Evolutionary conservation across 2,797 vertebrate species (phyloP), one percentile per base, ranked within the genome.

Genomic region (Ptychadena robeensis): DNA sequence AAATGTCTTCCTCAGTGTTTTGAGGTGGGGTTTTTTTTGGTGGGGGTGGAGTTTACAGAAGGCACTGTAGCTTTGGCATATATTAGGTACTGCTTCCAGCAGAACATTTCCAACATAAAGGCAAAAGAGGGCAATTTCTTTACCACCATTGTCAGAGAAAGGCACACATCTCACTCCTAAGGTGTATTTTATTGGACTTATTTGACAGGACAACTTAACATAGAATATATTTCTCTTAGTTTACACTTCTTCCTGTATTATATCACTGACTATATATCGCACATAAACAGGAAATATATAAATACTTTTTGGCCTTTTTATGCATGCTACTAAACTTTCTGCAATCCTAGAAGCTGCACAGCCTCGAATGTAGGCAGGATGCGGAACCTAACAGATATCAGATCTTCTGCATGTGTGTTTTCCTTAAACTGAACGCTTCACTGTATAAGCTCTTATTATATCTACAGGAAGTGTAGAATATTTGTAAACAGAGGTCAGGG

Each of bases 401-500:
- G 18, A 6, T 53, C 28, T 25, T 34, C 72, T n/a, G 30, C 10
- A 34, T 11, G 18, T 25, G 2, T 27, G 2, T 40, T 53, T 34
- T 37, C n/a, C 48, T 67, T 61, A 3, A n/a, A n/a, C 57, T 8
- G 27, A 59, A 59, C 57, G 2, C 28, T 75, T n/a, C 15, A 15
- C 44, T 48, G 64, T 5, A 66, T 48, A 35, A 35, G 75, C 63
- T 68, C 44, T 25, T 67, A 35, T 68, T 78, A 35, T 63, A 57
- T 35, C 12, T 38, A 11, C 61, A 68, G 67, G 68, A 83, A 79
- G 65, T 32, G 40, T 2, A 12, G 9, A 1, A n/a, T 79, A 66
- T 48, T 74, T 25, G 70, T 69, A 79, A 68, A 73, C 30, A 80
- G n/a, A 80, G 63, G 9, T 69, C 32, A 63, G 64, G 48, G 78